phyloP scores from a whole-genome alignment of 2,797 vertebrate genomes.

The Synanceia verrucosa region DNA sequence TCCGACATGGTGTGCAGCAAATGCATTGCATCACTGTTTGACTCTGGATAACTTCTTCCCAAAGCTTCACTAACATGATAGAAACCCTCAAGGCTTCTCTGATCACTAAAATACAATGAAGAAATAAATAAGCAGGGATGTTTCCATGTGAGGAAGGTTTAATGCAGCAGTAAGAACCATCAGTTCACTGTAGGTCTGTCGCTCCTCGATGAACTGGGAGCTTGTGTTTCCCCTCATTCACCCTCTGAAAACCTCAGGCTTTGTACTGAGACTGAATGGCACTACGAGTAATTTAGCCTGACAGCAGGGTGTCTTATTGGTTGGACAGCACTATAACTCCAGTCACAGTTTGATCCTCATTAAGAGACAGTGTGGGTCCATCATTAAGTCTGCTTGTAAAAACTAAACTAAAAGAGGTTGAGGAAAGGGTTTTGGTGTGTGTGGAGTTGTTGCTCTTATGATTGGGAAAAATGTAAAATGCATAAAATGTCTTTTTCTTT shows the following conservation, averaged over 20 bases:
- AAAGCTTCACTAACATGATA: too few relatives aligned
- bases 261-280: not conserved
- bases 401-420: too few relatives aligned
- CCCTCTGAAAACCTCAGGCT: not conserved
- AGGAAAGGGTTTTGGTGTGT: not conserved
- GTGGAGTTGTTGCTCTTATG: not conserved
- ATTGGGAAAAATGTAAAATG: conserved; percentile 4
- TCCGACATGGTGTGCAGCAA: conserved; percentile 5
- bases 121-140: too few relatives aligned
- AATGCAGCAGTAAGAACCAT: not conserved
- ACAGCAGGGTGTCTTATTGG: not conserved
- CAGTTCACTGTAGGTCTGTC: conserved; percentile 6
- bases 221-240: not conserved
- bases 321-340: not conserved
- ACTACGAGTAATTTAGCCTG: not conserved
- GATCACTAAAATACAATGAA: too few relatives aligned
- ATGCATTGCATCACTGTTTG: conserved; percentile 14
- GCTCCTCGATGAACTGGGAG: not conserved
- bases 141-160: not conserved
- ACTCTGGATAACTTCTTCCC: conserved; percentile 6
- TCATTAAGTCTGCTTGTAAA: not conserved
- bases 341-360: not conserved
- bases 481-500: not conserved
- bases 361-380: not conserved
- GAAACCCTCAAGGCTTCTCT: too few relatives aligned